Evolutionary conservation across 2,113 vertebrate genomes (phyloP).

Genomic region (Acrocephalus arundinaceus): DNA sequence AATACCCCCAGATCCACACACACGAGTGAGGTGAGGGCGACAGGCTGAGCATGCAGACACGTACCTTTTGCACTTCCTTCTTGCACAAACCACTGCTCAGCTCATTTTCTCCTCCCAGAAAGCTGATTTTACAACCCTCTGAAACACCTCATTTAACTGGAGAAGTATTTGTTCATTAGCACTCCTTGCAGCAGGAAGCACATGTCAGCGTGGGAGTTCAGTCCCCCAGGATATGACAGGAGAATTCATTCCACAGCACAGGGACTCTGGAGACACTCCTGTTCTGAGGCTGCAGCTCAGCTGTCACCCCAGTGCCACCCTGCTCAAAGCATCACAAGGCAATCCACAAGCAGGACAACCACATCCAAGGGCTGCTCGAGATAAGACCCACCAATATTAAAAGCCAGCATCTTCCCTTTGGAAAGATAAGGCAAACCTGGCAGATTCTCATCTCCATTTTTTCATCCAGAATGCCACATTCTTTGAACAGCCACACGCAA

Average conservation of each 20-base stretch:
- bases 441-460: background rate
- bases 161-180: conserved; percentile 41
- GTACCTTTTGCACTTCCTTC: background rate
- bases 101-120: conserved; percentile 38
- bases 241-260: background rate
- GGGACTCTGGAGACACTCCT: background rate
- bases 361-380: background rate
- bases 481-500: background rate
- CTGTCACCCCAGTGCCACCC: background rate
- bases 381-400: background rate
- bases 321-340: background rate
- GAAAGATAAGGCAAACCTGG: background rate
- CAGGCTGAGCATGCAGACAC: background rate
- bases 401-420: background rate
- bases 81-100: background rate
- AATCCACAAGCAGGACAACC: background rate
- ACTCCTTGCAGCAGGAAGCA: conserved; percentile 29
- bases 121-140: conserved; percentile 26
- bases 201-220: conserved; percentile 41
- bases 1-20: background rate
- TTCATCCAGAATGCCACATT: background rate
- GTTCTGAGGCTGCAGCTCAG: background rate
- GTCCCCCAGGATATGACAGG: conserved; percentile 1
- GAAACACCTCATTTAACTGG: conserved; percentile 12
- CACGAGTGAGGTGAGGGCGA: accelerated